Evolutionary conservation across 2,888 invertebrate genomes (phyloP).

Genomic region (Uloborus plumipes): DNA sequence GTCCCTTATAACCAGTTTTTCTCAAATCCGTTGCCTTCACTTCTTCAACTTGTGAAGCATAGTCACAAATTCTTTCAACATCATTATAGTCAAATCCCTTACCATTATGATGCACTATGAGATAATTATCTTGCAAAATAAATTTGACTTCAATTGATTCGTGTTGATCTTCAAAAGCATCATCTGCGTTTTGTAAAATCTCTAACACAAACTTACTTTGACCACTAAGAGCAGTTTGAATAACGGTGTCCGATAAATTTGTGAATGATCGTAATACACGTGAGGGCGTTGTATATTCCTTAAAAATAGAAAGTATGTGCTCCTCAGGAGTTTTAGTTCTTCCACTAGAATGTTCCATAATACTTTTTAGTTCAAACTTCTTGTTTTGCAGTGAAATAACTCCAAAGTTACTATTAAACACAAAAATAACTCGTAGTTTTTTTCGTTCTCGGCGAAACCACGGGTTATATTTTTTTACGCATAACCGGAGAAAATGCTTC

Average conservation of each 20-base stretch:
- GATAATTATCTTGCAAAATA: conserved; percentile 10
- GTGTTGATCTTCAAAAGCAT: conserved; percentile 6
- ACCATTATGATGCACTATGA: conserved; percentile 9
- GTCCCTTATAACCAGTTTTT: conserved; percentile 31
- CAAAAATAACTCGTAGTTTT: too few relatives aligned
- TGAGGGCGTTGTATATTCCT: neutral
- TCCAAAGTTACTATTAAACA: too few relatives aligned
- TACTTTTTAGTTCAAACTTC: neutral
- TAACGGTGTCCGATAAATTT: conserved; percentile 2
- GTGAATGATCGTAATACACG: neutral
- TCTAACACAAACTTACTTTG: conserved; percentile 10
- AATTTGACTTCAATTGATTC: neutral
- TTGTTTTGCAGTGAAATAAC: too few relatives aligned
- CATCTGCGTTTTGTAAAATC: conserved; percentile 13
- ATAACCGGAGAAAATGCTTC: too few relatives aligned
- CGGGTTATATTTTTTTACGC: too few relatives aligned
- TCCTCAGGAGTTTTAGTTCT: neutral
- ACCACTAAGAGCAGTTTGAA: conserved; percentile 11
- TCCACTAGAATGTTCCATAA: neutral
- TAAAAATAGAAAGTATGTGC: neutral
- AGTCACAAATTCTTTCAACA: conserved; percentile 30
- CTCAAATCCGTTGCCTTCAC: conserved; percentile 16
- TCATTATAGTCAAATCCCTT: conserved; percentile 19
- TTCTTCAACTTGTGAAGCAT: conserved; percentile 23
- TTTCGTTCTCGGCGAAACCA: too few relatives aligned